Evolutionary conservation across 1,140 invertebrate species (phyloP), one percentile per base, ranked within the genome.

Genomic region (Microplitis demolitor): DNA sequence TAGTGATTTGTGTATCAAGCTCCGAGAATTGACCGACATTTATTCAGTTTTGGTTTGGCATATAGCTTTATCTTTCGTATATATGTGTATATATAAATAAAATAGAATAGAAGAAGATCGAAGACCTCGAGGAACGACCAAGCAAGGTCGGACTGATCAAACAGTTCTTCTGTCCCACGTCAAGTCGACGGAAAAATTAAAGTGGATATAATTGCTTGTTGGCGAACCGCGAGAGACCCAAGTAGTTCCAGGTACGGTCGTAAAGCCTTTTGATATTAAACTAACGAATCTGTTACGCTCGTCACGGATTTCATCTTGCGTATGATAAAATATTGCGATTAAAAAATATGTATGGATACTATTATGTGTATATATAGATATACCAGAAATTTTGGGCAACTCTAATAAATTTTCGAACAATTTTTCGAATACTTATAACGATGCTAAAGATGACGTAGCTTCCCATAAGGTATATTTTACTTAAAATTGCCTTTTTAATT

Each of bases 181-280:
- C 77, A 78, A 78, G 56, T 76, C 77, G 31, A 76, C 64, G 66
- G 72, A 74, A 77, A 45, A 78, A 80, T 81, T 79, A 81, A 82
- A 79, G 80, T 76, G 74, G 78, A 82, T 81, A 67, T 67, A 79
- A 81, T 81, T 80, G 74, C 80, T 78, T 80, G 76, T 73, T 78
- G 68, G 66, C 73, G 69, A 76, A 71, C 58, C 54, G 35, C 56
- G 72, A 66, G 39, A 45, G 66, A 73, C 74, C 76, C 73, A 74
- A 60, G 67, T 74, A 72, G 73, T 81, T 81, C 81, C 80, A 80
- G 80, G 81, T 81, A 82, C 50, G 71, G 11, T 78, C 80, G 75
- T 81, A 77, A 81, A 80, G 73, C 75, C 51, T 69, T 76, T 81
- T 81, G 76, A 77, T 79, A 81, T 78, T 74, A 82, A 81, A 80